Evolutionary conservation across 2,113 vertebrate species (phyloP).

Genomic region (Tamias sibiricus): DNA sequence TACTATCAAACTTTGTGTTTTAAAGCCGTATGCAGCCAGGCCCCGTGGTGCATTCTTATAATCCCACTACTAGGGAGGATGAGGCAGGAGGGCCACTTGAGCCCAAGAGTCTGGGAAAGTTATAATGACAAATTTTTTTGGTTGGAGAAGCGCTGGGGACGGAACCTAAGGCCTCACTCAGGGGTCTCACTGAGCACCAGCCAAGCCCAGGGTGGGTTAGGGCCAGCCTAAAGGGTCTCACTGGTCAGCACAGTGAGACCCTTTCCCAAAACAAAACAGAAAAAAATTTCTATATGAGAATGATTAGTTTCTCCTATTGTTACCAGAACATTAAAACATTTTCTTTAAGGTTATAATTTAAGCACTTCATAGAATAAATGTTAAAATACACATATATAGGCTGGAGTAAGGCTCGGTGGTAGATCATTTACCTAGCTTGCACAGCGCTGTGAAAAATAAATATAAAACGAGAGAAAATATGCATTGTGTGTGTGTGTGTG

Average conservation of each 20-base stretch:
- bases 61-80: neutral
- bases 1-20: neutral
- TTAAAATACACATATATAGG: neutral
- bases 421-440: neutral
- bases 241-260: neutral
- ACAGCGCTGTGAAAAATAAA: neutral
- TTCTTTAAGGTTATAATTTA: constrained; percentile 30
- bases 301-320: neutral
- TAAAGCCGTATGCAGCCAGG: neutral
- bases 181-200: no score
- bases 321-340: constrained; percentile 1
- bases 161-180: neutral
- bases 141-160: neutral
- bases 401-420: neutral
- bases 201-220: neutral
- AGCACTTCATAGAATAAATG: neutral
- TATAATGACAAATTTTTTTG: neutral
- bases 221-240: no score
- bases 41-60: neutral
- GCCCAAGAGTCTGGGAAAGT: neutral
- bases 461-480: neutral
- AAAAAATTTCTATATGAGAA: neutral
- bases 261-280: neutral
- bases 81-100: neutral
- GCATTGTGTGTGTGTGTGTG: neutral